phyloP scores from a whole-genome alignment of 2,888 invertebrate genomes.

The Salticus scenicus region DNA sequence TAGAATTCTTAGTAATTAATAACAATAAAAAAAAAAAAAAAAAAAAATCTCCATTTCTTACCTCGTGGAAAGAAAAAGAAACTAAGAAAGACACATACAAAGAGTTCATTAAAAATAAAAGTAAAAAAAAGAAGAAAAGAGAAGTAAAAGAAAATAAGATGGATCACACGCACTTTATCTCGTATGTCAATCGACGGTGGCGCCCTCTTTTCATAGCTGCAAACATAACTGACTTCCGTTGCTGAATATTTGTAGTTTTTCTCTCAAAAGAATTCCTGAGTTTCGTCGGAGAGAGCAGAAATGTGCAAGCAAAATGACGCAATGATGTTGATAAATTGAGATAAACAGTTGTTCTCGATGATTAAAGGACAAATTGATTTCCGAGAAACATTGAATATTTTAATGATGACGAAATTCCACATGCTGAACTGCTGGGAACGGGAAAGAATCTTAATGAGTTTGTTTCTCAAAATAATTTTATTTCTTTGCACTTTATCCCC shows the following conservation, averaged over 20 bases:
- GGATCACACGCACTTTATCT: slow-evolving; percentile 65
- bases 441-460: too few relatives aligned
- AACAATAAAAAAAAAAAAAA: neutral
- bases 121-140: slow-evolving; percentile 2
- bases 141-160: slow-evolving; percentile 52
- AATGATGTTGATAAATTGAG: slow-evolving; percentile 14
- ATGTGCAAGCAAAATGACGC: neutral
- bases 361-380: slow-evolving; percentile 8
- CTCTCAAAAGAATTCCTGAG: slow-evolving; percentile 35
- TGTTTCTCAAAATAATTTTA: too few relatives aligned
- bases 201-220: slow-evolving; percentile 42
- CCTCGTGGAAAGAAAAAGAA: neutral
- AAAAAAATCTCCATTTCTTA: neutral
- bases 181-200: slow-evolving; percentile 59
- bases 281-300: neutral
- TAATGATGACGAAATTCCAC: too few relatives aligned
- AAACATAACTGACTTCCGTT: slow-evolving; percentile 57
- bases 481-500: too few relatives aligned
- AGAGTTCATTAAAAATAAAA: slow-evolving; percentile 23
- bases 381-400: too few relatives aligned
- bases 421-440: too few relatives aligned
- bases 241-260: slow-evolving; percentile 61
- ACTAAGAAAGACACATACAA: slow-evolving; percentile 2
- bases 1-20: neutral
- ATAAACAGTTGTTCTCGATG: slow-evolving; percentile 5